phyloP scores from a whole-genome alignment of 2,888 invertebrate genomes.

The Lasioglossum calceatum region DNA sequence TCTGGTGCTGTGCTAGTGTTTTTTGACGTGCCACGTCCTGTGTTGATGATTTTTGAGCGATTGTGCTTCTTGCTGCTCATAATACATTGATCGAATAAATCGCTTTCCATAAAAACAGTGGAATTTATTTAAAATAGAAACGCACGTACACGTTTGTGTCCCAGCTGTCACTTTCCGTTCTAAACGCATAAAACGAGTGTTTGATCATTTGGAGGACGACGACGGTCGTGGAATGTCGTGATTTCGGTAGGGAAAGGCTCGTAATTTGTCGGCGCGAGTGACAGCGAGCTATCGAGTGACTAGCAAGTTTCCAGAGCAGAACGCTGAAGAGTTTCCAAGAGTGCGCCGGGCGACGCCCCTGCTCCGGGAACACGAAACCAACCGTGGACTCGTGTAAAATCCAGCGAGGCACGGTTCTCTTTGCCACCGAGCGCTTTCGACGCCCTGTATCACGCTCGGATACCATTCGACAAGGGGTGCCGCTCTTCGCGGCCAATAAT shows the following conservation, averaged over 20 bases:
- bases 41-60: too few species aligned
- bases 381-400: conserved; percentile 36
- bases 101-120: neutral
- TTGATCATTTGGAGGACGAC: neutral
- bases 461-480: conserved; percentile 77
- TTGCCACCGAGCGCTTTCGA: conserved; percentile 70
- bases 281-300: conserved; percentile 1
- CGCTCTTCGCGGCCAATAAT: conserved; percentile 73
- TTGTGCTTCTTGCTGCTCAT: too few species aligned
- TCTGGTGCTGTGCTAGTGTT: too few species aligned
- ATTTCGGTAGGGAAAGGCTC: neutral
- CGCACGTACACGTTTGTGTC: too few species aligned
- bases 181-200: neutral
- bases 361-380: conserved; percentile 38
- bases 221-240: neutral
- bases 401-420: conserved; percentile 61
- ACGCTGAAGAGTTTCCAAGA: conserved; percentile 35
- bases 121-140: neutral
- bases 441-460: conserved; percentile 71
- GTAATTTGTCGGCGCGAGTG: neutral
- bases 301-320: neutral
- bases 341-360: conserved; percentile 11
- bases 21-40: too few species aligned
- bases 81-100: too few species aligned
- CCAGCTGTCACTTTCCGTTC: neutral